Conservation (phyloP, 2,888 invertebrate species). For the Scaptomyza polygonia region DNA sequence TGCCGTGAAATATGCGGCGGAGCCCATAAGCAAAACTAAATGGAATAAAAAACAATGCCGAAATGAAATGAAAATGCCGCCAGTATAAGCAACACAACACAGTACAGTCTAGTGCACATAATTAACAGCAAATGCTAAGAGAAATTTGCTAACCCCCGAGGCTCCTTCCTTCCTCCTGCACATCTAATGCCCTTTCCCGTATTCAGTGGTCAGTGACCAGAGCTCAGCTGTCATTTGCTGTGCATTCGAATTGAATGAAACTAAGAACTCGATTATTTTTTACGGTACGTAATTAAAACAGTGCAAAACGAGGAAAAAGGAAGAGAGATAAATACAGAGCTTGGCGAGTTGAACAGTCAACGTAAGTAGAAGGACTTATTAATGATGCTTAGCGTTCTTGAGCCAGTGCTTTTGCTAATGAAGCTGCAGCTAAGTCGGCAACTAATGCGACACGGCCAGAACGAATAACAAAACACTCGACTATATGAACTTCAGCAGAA, state of each 20-base stretch:
- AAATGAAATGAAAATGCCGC: slow-evolving; percentile 53
- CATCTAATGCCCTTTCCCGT: background rate
- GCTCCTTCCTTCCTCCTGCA: background rate
- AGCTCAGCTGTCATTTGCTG: slow-evolving; percentile 47
- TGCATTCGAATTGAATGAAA: slow-evolving; percentile 61
- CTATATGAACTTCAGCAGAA: slow-evolving; percentile 52
- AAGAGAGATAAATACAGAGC: background rate
- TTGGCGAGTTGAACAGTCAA: slow-evolving; percentile 47
- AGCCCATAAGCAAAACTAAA: slow-evolving; percentile 29
- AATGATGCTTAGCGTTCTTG: slow-evolving; percentile 59
- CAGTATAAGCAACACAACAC: slow-evolving; percentile 32
- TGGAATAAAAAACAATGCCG: slow-evolving; percentile 50
- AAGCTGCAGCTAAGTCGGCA: slow-evolving; percentile 46
- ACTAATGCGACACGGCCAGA: slow-evolving; percentile 23
- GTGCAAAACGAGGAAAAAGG: slow-evolving; percentile 17
- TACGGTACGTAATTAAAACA: slow-evolving; percentile 68
- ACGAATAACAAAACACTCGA: background rate
- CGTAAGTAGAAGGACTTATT: slow-evolving; percentile 69
- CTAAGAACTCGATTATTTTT: slow-evolving; percentile 76
- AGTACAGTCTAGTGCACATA: slow-evolving; percentile 74
- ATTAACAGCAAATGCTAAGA: slow-evolving; percentile 51
- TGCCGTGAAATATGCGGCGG: slow-evolving; percentile 37
- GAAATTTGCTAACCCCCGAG: slow-evolving; percentile 20
- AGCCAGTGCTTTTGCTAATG: slow-evolving; percentile 55
- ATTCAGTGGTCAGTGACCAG: slow-evolving; percentile 65